Conservation (phyloP, 64 coral and sea anemone species). For the Montipora efflorescens region DNA sequence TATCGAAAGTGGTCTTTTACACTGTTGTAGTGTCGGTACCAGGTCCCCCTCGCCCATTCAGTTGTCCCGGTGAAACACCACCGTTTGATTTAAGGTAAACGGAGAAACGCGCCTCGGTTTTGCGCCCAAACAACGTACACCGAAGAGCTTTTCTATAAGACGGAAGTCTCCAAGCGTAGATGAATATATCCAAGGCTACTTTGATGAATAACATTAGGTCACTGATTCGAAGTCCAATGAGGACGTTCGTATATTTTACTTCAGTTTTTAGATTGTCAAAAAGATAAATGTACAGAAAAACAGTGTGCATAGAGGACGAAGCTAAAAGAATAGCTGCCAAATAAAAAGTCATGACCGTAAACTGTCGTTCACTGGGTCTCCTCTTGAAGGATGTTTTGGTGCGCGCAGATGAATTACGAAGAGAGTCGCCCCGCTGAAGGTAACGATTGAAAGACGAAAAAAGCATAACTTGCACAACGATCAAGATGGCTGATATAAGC, state of each 20-base stretch:
- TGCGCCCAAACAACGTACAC: not conserved
- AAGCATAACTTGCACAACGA: slow-evolving; percentile 46
- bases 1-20: not conserved
- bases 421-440: slow-evolving; percentile 8
- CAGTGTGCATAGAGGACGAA: slow-evolving; percentile 48
- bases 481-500: slow-evolving; percentile 36
- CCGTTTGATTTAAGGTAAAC: not conserved
- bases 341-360: slow-evolving; percentile 67
- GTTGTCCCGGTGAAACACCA: not conserved
- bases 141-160: slow-evolving; percentile 63
- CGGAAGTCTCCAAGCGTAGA: slow-evolving; percentile 73
- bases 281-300: slow-evolving; percentile 53
- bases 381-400: slow-evolving; percentile 14
- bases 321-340: slow-evolving; percentile 59
- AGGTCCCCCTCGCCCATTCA: not conserved
- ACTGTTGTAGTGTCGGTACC: slow-evolving; percentile 1
- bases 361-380: slow-evolving; percentile 59
- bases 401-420: not conserved
- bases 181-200: slow-evolving; percentile 63
- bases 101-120: not conserved
- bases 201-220: slow-evolving; percentile 73
- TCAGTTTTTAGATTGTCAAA: not conserved
- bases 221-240: slow-evolving; percentile 55
- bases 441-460: slow-evolving; percentile 60
- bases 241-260: slow-evolving; percentile 25